A percentile compares a stretch with the other conserved stretches of the same genome.
Evolutionary conservation across 2,113 vertebrate genomes (phyloP).

Genomic region (Cyanoderma ruficeps): DNA sequence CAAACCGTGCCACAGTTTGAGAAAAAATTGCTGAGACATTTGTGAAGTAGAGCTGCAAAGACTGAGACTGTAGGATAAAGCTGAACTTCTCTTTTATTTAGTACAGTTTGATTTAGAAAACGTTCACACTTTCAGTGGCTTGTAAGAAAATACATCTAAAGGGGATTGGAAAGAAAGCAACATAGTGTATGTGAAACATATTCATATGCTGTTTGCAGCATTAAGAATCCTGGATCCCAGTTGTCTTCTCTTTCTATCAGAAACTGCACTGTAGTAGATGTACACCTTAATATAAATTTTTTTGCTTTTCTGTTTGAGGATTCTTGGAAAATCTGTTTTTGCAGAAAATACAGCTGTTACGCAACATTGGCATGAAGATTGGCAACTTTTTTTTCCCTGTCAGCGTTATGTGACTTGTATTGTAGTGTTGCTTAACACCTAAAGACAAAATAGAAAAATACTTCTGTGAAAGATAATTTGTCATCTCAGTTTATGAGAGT

Average conservation of each 20-base stretch:
- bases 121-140: not conserved
- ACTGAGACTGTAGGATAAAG: not conserved
- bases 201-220: not conserved
- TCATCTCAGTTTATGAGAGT: not conserved
- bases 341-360: not conserved
- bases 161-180: not conserved
- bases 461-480: not conserved
- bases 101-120: not conserved
- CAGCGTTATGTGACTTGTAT: not conserved
- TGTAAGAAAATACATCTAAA: not conserved
- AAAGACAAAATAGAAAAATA: not conserved
- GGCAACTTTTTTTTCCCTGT: conserved; percentile 42
- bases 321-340: not conserved
- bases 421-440: not conserved
- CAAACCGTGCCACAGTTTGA: not conserved
- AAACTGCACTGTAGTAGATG: not conserved
- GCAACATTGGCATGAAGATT: not conserved
- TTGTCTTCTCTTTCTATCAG: not conserved
- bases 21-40: not conserved
- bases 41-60: not conserved
- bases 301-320: not conserved
- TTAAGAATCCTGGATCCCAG: not conserved
- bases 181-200: not conserved
- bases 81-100: not conserved
- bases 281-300: not conserved